Base-by-base conservation (phyloP, 1,140 invertebrate genomes). In the Brachionus manjavacas region DNA sequence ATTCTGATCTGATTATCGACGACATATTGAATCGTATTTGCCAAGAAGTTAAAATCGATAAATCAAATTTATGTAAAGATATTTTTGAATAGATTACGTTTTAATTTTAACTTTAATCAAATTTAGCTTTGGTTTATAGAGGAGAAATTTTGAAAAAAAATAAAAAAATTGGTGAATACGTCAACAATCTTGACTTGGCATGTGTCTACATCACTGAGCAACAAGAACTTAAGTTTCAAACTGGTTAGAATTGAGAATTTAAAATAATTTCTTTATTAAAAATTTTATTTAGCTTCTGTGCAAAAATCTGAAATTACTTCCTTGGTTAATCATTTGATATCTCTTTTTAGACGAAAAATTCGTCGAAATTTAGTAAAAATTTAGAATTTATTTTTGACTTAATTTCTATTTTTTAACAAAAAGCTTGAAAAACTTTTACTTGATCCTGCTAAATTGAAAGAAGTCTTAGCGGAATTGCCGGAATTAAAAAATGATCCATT, bases 51-150 rank as follows among this genome's bases (percentile, higher is more conserved):
- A 43, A 76, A 49, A 25, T 76, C 25, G 41, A 76, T 25, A 49
- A 25, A 28, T 76, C 72, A 23, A 76, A 76, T 23, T 49, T 76
- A 25, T 28, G 72, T 76, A 76, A 72, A 72, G n/a, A 72, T 72
- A 20, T 31, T 70, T 35, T 70, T 70, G 31, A 70, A 70, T 7
- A 12, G 9, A 14, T 35, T 12, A 4, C 6, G 20, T 7, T 7
- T 16, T 39, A 72, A 39, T 41, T 20, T 41, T 14, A 20, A 16
- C 1, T 20, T 41, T 14, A 20, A 16, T 3, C 16, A n/a, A 20
- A 28, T 11, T n/a, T 72, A 72, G 68, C 68, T 39, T 16, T 72
- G 35, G 35, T 72, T 46, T 76, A 76, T 35, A 46, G 72, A 76
- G 72, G 72, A 23, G 72, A 76, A 76, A 35, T 49, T 25, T 76